Conservation (phyloP, 2,113 vertebrate genomes). For the Geococcyx californianus region DNA sequence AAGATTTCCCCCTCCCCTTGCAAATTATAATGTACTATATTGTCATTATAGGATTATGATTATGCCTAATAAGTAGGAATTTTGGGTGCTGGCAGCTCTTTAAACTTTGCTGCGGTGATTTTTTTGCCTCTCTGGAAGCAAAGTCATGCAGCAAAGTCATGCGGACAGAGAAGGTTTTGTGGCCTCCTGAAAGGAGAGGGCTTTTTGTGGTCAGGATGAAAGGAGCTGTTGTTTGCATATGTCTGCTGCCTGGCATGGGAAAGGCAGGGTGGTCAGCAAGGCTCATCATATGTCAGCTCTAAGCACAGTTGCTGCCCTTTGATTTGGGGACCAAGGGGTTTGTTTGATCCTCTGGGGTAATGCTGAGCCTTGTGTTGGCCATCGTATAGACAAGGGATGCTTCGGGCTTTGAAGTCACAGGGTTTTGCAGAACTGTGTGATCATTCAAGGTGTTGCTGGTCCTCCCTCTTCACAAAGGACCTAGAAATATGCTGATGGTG, state of each 20-base stretch:
- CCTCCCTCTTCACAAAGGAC: not conserved
- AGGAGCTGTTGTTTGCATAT: not conserved
- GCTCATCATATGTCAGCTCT: not conserved
- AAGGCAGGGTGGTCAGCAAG: not conserved
- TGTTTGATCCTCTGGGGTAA: not conserved
- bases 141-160: not conserved
- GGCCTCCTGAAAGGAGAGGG: not conserved
- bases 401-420: not conserved
- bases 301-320: not conserved
- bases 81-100: not conserved
- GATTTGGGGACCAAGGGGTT: not conserved
- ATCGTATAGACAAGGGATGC: not conserved
- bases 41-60: constrained; percentile 7
- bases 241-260: not conserved
- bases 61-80: constrained; percentile 1
- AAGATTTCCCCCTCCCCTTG: not conserved
- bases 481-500: not conserved
- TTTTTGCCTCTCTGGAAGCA: not conserved
- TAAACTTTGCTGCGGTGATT: not conserved
- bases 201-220: not conserved
- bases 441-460: not conserved
- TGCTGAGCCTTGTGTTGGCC: not conserved
- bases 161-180: fast-evolving
- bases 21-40: not conserved
- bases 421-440: not conserved